Evolutionary conservation across 2,797 vertebrate species (phyloP).

Genomic region (Silurus aristotelis): DNA sequence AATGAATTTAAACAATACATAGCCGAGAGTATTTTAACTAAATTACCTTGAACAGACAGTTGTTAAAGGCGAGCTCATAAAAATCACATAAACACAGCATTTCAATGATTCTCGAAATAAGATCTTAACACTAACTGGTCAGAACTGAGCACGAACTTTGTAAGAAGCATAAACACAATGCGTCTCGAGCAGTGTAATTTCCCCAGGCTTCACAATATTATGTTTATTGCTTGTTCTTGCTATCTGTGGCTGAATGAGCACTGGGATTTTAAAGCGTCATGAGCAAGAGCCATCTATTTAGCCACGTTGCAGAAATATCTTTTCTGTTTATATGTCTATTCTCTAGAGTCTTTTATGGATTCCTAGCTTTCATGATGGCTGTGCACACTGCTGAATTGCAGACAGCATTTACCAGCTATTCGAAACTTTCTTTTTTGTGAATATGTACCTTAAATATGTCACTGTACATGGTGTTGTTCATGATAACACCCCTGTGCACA

Average conservation of each 20-base stretch:
- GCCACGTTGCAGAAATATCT: background rate
- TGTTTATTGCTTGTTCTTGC: background rate
- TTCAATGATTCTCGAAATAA: background rate
- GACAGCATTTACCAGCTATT: background rate
- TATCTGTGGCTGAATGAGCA: background rate
- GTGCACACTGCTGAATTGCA: background rate
- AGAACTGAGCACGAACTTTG: background rate
- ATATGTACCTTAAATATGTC: background rate
- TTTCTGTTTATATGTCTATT: background rate
- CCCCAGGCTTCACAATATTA: background rate
- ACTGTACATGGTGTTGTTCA: background rate
- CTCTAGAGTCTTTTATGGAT: background rate
- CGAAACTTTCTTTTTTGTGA: background rate
- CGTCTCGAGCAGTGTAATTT: background rate
- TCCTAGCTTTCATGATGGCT: background rate
- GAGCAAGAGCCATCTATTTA: background rate
- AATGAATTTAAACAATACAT: background rate
- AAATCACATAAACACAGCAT: background rate
- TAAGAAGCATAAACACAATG: background rate
- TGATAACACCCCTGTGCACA: no score
- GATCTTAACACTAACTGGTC: background rate
- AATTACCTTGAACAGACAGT: background rate
- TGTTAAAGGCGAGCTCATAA: background rate
- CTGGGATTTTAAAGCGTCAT: background rate
- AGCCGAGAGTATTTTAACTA: background rate